Base-by-base conservation (phyloP, 2,888 invertebrate genomes). In the Netelia inedita region DNA sequence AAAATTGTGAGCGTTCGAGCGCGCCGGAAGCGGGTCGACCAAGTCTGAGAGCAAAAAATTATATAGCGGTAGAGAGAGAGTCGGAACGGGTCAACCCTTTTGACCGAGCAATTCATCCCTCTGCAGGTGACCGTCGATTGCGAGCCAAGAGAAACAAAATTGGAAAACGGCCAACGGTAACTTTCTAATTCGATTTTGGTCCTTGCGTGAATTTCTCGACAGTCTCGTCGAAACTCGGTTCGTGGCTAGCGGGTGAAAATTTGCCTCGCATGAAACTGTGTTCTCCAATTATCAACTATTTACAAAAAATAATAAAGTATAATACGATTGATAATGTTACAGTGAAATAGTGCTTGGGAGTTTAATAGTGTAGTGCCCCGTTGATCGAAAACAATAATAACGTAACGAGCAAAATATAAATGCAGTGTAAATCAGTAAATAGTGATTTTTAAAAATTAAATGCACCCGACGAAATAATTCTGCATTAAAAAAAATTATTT, bases 171-270 rank as follows among this genome's bases (percentile, higher is more conserved):
- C 73, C 80, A 79, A 68, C 57, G 69, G 65, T 68, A 82, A 87
- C 88, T 88, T 88, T 88, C 88, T 88, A 88, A 88, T 88, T 73
- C 83, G 82, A 81, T 71, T 79, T 79, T 80, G 23, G 23, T 61
- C 65, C 23, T 65, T 65, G 57, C 79, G 41, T 46, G 21, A 50
- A 61, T 75, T 79, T 72, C 46, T 21, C 79, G 63, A 28, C 79
- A 85, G 85, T 85, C 79, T 72, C 23, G 10, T 82, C 21, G 53
- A 79, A 79, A 79, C 82, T 72, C 61, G 75, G 65, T 61, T 57
- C 50, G 79, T 50, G 57, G 69, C 65, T 57, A 65, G 82, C 14
- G 46, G 57, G 16, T 9, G 19, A 66, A 71, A 75, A 72, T 69
- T 55, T 21, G 8, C 2, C 16, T 61, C n/a, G 10, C 50, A 2